Conservation (phyloP, 2,888 invertebrate species). For the Hipparchia sbordonii region DNA sequence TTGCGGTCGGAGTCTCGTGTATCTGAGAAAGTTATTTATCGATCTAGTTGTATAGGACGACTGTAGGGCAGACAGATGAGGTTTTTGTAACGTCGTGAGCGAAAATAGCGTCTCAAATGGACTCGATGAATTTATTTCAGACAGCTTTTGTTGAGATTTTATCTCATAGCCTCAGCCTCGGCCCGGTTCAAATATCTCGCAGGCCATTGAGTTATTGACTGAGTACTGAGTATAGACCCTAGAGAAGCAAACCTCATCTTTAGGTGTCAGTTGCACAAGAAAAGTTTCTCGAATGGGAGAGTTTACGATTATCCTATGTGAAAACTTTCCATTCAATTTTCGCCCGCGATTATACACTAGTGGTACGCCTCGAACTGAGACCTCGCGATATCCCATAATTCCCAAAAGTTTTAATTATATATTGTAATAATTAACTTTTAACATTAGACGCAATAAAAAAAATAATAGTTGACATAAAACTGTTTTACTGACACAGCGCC, state of each 20-base stretch:
- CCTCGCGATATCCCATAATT: no score
- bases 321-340: no score
- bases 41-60: not conserved
- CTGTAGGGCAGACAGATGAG: not conserved
- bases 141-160: constrained; percentile 14
- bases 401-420: no score
- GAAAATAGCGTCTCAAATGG: constrained; percentile 9
- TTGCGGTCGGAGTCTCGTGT: not conserved
- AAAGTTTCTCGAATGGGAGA: no score
- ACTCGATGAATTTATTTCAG: constrained; percentile 5
- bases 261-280: no score
- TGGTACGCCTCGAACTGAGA: no score
- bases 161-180: not conserved
- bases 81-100: not conserved
- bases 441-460: no score
- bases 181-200: constrained; percentile 5
- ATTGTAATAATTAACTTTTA: no score
- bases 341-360: no score
- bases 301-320: no score
- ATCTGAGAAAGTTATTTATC: not conserved
- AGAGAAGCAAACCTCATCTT: not conserved
- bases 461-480: no score
- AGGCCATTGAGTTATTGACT: not conserved
- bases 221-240: not conserved
- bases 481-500: no score